phyloP scores from a whole-genome alignment of 2,888 invertebrate species.

The Lithophane ornitopus region DNA sequence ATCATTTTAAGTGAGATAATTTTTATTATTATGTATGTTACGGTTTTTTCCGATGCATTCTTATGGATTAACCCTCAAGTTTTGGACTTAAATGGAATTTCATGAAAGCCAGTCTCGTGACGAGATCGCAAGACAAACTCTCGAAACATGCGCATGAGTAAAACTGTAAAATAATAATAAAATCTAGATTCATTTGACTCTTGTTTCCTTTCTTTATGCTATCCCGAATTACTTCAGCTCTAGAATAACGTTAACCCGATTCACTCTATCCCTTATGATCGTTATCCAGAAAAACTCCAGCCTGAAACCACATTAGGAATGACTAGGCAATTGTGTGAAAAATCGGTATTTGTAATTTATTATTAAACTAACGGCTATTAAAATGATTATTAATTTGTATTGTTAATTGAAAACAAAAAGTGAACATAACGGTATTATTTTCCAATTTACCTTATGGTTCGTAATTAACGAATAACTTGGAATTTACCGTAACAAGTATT shows the following conservation, averaged over 20 bases:
- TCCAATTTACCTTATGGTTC: constrained; percentile 11
- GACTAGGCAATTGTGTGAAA: background rate
- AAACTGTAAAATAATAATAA: background rate
- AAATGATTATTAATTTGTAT: background rate
- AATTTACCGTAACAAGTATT: background rate
- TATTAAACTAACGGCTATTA: background rate
- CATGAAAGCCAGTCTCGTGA: background rate
- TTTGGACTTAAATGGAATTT: background rate
- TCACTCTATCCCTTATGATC: background rate
- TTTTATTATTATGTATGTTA: background rate
- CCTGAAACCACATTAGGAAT: background rate
- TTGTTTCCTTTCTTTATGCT: background rate
- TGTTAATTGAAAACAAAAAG: constrained; percentile 12
- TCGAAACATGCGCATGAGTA: background rate
- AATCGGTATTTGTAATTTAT: background rate
- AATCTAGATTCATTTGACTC: background rate
- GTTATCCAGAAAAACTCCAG: background rate
- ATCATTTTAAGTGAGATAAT: background rate
- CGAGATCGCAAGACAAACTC: background rate
- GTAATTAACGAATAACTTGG: constrained; percentile 3
- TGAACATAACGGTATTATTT: background rate
- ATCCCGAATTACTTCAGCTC: background rate
- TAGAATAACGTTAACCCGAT: background rate
- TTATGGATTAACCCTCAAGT: background rate
- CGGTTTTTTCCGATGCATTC: background rate